Percentiles rank a stretch among this genome's conserved stretches.
Evolutionary conservation across 2,113 vertebrate species (phyloP).

Genomic region (Salvelinus sp.): DNA sequence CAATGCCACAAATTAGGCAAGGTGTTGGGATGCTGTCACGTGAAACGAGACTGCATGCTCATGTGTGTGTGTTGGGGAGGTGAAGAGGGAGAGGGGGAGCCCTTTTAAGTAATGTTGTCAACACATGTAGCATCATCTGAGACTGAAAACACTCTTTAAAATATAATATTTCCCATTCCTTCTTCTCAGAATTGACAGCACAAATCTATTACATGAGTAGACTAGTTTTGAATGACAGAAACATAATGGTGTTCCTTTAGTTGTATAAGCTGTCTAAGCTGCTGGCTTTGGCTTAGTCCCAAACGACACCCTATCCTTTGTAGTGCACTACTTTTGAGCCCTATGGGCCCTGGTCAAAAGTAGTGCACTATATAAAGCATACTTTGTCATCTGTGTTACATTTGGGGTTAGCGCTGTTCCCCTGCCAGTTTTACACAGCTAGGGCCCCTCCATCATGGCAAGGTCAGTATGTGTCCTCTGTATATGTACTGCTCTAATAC

Average conservation of each 20-base stretch:
- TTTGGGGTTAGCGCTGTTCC: background rate
- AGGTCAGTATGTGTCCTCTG: slow-evolving; percentile 12
- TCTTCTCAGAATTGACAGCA: background rate
- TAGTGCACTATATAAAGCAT: too few relatives aligned
- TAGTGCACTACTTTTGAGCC: too few relatives aligned
- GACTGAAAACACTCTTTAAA: background rate
- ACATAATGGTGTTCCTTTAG: background rate
- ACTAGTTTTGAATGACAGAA: background rate
- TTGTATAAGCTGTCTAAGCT: too few relatives aligned
- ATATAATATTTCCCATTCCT: too few relatives aligned
- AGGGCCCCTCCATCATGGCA: slow-evolving; percentile 27
- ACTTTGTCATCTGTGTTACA: background rate
- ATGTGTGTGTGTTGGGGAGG: background rate
- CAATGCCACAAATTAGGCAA: slow-evolving; percentile 32
- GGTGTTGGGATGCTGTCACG: slow-evolving; percentile 48
- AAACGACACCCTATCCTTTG: too few relatives aligned
- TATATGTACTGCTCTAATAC: background rate
- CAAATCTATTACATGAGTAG: background rate
- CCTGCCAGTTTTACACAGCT: slow-evolving; percentile 12
- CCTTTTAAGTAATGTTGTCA: slow-evolving; percentile 32
- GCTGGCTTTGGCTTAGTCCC: too few relatives aligned
- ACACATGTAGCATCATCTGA: slow-evolving; percentile 1
- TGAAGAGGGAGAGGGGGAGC: background rate
- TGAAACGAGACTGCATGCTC: slow-evolving; percentile 28
- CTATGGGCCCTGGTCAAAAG: too few relatives aligned